A percentile compares a stretch with the other conserved stretches of the same genome.
phyloP scores from a whole-genome alignment of 2,888 invertebrate species.

The Melanostoma mellinum region DNA sequence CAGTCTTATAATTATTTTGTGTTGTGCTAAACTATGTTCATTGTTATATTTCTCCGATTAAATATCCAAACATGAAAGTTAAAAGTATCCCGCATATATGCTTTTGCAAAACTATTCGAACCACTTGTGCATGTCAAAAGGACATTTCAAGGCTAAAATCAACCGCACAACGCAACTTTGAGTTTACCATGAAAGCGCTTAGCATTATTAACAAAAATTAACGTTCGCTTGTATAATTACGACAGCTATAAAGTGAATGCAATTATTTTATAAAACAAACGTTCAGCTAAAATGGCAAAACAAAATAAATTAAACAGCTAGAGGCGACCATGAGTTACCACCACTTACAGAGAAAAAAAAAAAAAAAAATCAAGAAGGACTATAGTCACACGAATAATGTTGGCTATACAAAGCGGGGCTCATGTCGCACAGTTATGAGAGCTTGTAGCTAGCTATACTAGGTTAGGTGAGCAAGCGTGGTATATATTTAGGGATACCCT shows the following conservation, averaged over 20 bases:
- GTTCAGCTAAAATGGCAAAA: constrained; percentile 63
- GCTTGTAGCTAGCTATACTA: constrained; percentile 9
- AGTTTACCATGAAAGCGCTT: constrained; percentile 71
- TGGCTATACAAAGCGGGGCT: constrained; percentile 38
- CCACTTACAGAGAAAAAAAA: not conserved
- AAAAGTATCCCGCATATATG: constrained; percentile 3
- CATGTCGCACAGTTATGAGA: constrained; percentile 10
- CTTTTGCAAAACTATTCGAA: constrained; percentile 15
- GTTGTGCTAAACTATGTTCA: constrained; percentile 47
- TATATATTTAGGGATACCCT: constrained; percentile 53
- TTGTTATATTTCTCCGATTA: constrained; percentile 52
- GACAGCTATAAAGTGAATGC: constrained; percentile 69
- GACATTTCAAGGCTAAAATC: constrained; percentile 68
- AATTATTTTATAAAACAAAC: constrained; percentile 73
- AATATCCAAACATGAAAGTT: constrained; percentile 9
- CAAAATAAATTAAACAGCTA: constrained; percentile 58
- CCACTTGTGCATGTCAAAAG: constrained; percentile 59
- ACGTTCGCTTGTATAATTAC: constrained; percentile 70
- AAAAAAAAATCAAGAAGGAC: constrained; percentile 26
- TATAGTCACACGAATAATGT: constrained; percentile 52
- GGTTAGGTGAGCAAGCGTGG: constrained; percentile 34
- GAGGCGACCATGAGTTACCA: constrained; percentile 42
- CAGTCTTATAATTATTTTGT: constrained; percentile 9
- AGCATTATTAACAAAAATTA: constrained; percentile 73
- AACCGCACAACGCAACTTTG: constrained; percentile 37